Percentiles rank a stretch among this genome's conserved stretches.
These are phyloP conservation scores for Zaprionus capensis DNA, from an alignment of 1,140 invertebrate genomes.

Conservation along the genomic window DNA sequence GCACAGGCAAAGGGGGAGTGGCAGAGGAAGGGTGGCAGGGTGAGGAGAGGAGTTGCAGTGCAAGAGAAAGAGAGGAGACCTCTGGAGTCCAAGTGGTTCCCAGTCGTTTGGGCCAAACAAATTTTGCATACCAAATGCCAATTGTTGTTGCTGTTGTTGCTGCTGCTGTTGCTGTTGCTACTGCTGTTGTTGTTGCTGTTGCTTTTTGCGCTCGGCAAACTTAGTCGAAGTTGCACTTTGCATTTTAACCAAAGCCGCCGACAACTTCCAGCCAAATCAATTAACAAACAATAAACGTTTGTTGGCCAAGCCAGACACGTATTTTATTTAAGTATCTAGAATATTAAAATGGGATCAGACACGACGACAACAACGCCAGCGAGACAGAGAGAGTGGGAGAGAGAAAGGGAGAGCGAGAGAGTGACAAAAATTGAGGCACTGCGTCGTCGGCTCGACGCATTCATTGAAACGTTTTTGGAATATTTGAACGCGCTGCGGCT, in stretches of 20 bases:
- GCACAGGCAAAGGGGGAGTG: background rate
- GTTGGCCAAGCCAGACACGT: slow-evolving; percentile 80
- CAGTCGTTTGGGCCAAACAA: slow-evolving; percentile 66
- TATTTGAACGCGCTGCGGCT: slow-evolving; percentile 62
- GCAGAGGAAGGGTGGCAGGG: background rate
- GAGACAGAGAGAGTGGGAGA: background rate
- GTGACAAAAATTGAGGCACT: slow-evolving; percentile 77
- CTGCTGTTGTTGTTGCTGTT: slow-evolving; percentile 24
- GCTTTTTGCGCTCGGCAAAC: slow-evolving; percentile 30
- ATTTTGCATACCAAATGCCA: slow-evolving; percentile 81
- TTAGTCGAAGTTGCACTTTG: slow-evolving; percentile 74
- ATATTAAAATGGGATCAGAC: slow-evolving; percentile 84
- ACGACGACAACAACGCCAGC: slow-evolving; percentile 42
- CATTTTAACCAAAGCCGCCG: slow-evolving; percentile 69
- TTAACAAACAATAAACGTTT: slow-evolving; percentile 84
- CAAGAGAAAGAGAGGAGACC: background rate
- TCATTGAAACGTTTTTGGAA: slow-evolving; percentile 81
- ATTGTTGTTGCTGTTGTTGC: slow-evolving; percentile 4
- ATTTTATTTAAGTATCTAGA: slow-evolving; percentile 84
- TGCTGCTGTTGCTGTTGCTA: slow-evolving; percentile 8
- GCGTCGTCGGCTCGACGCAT: slow-evolving; percentile 70
- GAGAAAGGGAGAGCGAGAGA: slow-evolving; percentile 6
- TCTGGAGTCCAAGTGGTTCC: slow-evolving; percentile 36
- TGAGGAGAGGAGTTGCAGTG: background rate
- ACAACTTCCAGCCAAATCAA: slow-evolving; percentile 80